Conservation (phyloP, 2,113 vertebrate genomes). For the Periophthalmus modestus region DNA sequence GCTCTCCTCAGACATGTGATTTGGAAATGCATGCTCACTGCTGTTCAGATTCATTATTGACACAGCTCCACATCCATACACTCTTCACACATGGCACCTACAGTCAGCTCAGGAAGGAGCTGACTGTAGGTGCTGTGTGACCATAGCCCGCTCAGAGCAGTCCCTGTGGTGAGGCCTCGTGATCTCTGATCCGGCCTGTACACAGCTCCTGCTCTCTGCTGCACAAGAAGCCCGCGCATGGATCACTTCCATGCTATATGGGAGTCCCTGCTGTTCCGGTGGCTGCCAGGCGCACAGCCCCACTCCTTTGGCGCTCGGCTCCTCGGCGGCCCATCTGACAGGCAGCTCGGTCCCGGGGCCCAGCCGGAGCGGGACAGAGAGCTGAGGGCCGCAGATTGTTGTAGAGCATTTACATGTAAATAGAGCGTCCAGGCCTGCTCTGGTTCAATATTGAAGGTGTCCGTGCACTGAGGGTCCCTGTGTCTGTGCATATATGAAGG, state of each 20-base stretch:
- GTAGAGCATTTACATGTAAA: slow-evolving; percentile 84
- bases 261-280: slow-evolving; percentile 77
- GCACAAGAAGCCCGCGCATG: slow-evolving; percentile 58
- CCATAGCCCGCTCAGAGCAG: slow-evolving; percentile 13
- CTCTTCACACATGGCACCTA: slow-evolving; percentile 72
- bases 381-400: slow-evolving; percentile 80
- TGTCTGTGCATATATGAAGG: slow-evolving; percentile 65
- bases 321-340: slow-evolving; percentile 73
- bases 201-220: slow-evolving; percentile 48
- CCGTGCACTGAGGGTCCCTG: slow-evolving; percentile 70
- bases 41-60: slow-evolving; percentile 71
- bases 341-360: slow-evolving; percentile 63
- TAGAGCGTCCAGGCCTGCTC: slow-evolving; percentile 77
- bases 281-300: slow-evolving; percentile 72
- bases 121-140: slow-evolving; percentile 41
- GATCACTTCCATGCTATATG: slow-evolving; percentile 72
- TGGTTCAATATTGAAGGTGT: slow-evolving; percentile 82
- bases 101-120: slow-evolving; percentile 48
- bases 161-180: slow-evolving; percentile 2
- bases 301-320: slow-evolving; percentile 68
- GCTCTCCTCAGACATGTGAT: slow-evolving; percentile 66
- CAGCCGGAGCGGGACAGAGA: slow-evolving; percentile 66
- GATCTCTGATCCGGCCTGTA: slow-evolving; percentile 33
- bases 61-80: slow-evolving; percentile 73
- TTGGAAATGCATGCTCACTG: slow-evolving; percentile 71